These are phyloP conservation scores for Bagarius yarrelli DNA, from an alignment of 2,113 vertebrate species.

Conservation along the genomic window DNA sequence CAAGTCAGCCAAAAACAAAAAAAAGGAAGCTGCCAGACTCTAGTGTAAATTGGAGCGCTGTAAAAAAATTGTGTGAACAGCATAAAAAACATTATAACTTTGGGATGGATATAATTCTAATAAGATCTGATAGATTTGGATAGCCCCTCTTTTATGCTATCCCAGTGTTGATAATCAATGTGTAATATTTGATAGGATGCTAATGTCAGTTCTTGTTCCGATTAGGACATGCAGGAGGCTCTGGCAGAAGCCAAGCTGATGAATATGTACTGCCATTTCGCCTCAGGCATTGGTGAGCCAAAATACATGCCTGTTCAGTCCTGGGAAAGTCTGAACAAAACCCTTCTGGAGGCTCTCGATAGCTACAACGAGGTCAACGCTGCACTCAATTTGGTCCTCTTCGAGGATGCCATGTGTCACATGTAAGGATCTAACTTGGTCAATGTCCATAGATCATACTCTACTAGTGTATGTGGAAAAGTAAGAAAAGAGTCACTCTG, in stretches of 20 bases:
- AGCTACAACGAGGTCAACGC: conserved; percentile 89
- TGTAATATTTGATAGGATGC: conserved; percentile 41
- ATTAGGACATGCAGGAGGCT: conserved; percentile 76
- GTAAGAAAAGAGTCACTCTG: neutral
- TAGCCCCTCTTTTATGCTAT: neutral
- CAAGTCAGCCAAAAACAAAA: conserved; percentile 15
- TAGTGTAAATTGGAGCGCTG: neutral
- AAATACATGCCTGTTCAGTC: conserved; percentile 80
- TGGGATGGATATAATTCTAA: neutral
- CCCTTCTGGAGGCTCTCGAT: conserved; percentile 81
- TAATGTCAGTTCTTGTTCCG: conserved; percentile 33
- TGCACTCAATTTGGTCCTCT: conserved; percentile 87
- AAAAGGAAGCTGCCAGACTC: conserved; percentile 5
- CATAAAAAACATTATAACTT: neutral
- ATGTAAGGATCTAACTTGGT: conserved; percentile 73
- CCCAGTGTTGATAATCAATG: conserved; percentile 10
- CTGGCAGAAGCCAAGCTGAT: conserved; percentile 70
- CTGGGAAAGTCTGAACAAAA: conserved; percentile 82
- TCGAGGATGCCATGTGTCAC: conserved; percentile 92
- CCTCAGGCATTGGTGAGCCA: conserved; percentile 77
- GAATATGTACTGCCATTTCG: conserved; percentile 91
- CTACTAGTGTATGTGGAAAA: too few relatives aligned
- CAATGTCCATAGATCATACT: too few relatives aligned
- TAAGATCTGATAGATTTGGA: neutral
- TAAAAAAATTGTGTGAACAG: conserved; percentile 2